Evolutionary conservation across 2,888 invertebrate species (phyloP).

Genomic region (Griposia aprilina): DNA sequence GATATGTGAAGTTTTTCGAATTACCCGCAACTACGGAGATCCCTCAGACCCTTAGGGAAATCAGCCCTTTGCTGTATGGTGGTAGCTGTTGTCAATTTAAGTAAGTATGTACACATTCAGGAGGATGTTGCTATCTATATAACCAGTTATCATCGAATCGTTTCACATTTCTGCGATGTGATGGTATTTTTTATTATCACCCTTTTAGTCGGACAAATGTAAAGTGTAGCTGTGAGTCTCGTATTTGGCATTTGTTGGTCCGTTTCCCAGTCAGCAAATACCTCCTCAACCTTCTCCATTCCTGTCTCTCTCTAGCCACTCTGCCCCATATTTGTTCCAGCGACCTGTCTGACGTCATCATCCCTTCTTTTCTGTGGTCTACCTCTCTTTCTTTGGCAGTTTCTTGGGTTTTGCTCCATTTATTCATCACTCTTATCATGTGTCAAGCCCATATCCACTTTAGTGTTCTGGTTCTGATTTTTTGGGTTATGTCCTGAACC

Average conservation of each 20-base stretch:
- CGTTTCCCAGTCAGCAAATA: not conserved
- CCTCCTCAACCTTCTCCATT: too few species aligned
- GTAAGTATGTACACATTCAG: slow-evolving; percentile 35
- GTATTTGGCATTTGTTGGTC: not conserved
- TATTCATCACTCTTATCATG: not conserved
- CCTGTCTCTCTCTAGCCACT: not conserved
- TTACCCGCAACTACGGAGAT: slow-evolving; percentile 26
- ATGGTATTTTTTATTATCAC: not conserved
- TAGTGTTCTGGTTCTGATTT: not conserved
- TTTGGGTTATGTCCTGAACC: not conserved
- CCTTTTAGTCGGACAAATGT: not conserved
- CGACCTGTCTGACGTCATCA: not conserved
- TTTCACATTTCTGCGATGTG: not conserved
- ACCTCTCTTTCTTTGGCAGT: not conserved
- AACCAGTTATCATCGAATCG: not conserved
- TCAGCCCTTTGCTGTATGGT: slow-evolving; percentile 49
- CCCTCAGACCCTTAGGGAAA: slow-evolving; percentile 48
- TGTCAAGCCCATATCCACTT: not conserved
- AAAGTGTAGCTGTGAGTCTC: not conserved
- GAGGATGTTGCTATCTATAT: slow-evolving; percentile 17
- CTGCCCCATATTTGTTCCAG: not conserved
- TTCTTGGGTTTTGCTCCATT: not conserved
- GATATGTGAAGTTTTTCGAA: slow-evolving; percentile 30
- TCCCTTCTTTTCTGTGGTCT: not conserved
- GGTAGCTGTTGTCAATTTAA: slow-evolving; percentile 50